Evolutionary conservation across 2,888 invertebrate species (phyloP), one percentile per base, ranked within the genome.

Genomic region (Eugnorisma glareosa): DNA sequence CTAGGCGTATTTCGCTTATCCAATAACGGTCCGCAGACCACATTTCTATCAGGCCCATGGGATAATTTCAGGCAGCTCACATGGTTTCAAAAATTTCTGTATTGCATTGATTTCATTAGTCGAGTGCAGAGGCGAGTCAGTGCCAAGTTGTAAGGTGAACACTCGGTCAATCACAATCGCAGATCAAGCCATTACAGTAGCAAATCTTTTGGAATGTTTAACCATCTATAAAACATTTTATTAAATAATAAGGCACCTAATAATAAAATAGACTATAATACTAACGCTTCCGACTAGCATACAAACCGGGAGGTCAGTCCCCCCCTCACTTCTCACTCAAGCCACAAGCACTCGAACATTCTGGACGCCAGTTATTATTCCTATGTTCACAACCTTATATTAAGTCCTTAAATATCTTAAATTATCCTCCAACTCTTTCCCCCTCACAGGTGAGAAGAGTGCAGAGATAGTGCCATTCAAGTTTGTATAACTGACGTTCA

Each of bases 231-330:
- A 64, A 70, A 7, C n/a, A n/a, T 77, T 68, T n/a, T 64, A 45
- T 74, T 71, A 15, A 73, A 75, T 43, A 48, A 67, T 28, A 37
- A 73, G 48, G n/a, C 21, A 63, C 48, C 66, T 86, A 61, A 77
- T 68, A 40, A 68, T 73, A 76, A 81, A 75, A 78, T 78, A 86
- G 48, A 67, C 63, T 79, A 86, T 85, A 87, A 83, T 81, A 87
- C 71, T 83, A 85, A 85, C 81, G 73, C 81, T 78, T 86, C 73
- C 79, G 87, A 87, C 87, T 87, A 87, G 87, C 79, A 88, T 82
- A 71, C 80, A 59, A 81, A 79, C 75, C 82, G 84, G 86, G 82
- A 78, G 51, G 54, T 75, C 71, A 82, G 75, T 79, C 83, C 73
- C 71, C 71, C 73, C 67, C 57, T 61, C 70, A 75, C 76, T 71